phyloP scores from a whole-genome alignment of 2,888 invertebrate genomes.

The Dioctria rufipes region DNA sequence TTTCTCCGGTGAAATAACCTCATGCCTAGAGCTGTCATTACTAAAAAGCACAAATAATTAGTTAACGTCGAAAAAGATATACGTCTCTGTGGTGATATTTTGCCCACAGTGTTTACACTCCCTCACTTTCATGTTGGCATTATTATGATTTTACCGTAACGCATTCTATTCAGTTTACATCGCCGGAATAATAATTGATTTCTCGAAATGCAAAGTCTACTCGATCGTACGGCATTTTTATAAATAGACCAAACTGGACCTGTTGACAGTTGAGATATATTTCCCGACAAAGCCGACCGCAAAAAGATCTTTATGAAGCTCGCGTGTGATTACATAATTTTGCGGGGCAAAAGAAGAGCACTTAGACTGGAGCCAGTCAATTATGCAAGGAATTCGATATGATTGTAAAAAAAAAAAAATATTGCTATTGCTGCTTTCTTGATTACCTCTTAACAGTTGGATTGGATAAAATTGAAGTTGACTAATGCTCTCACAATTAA shows the following conservation, averaged over 20 bases:
- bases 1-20: neutral
- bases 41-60: slow-evolving; percentile 9
- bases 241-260: slow-evolving; percentile 2
- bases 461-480: too few species aligned
- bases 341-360: neutral
- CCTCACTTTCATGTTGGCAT: neutral
- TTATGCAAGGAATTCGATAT: slow-evolving; percentile 25
- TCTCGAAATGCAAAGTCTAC: slow-evolving; percentile 1
- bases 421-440: too few species aligned
- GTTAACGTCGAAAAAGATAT: slow-evolving; percentile 23
- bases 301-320: slow-evolving; percentile 8
- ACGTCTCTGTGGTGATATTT: neutral
- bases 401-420: neutral
- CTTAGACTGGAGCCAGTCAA: slow-evolving; percentile 1
- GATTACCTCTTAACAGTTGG: too few species aligned
- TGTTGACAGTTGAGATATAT: slow-evolving; percentile 16
- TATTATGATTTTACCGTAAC: slow-evolving; percentile 34
- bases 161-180: slow-evolving; percentile 1
- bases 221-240: slow-evolving; percentile 3
- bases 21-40: neutral
- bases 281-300: slow-evolving; percentile 1
- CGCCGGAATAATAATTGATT: slow-evolving; percentile 30
- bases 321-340: slow-evolving; percentile 7
- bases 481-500: too few species aligned
- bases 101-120: slow-evolving; percentile 23